phyloP scores from a whole-genome alignment of 2,113 vertebrate species.

The Gavia stellata region DNA sequence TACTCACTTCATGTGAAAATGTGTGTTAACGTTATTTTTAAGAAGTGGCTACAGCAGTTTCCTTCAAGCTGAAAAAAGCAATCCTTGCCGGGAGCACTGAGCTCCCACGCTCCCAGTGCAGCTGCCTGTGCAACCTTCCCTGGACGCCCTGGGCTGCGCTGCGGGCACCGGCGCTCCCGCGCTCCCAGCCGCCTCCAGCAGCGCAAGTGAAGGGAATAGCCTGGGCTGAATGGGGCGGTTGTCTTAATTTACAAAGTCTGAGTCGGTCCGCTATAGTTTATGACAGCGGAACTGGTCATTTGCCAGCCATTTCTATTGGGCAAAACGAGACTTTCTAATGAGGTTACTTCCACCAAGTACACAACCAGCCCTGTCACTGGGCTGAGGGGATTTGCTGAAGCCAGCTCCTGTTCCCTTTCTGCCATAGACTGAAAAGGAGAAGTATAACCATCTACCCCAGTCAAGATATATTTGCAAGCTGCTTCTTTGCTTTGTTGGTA shows the following conservation, averaged over 20 bases:
- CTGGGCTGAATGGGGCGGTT: neutral
- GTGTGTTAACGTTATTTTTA: neutral
- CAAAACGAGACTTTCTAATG: neutral
- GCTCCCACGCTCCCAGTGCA: neutral
- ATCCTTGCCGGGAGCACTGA: accelerated
- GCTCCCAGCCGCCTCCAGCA: neutral
- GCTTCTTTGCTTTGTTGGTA: neutral
- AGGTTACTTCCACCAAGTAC: neutral
- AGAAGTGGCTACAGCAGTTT: neutral
- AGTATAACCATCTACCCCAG: neutral
- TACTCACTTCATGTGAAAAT: neutral
- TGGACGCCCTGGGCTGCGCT: accelerated
- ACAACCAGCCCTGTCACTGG: neutral
- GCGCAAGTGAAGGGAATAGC: neutral
- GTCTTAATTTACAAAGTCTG: neutral
- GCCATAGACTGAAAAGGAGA: neutral
- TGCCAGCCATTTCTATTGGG: neutral
- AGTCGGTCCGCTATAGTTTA: accelerated
- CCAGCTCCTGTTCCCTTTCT: neutral
- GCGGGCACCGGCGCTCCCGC: neutral
- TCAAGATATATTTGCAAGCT: neutral
- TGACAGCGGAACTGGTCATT: neutral
- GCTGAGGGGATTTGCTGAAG: neutral
- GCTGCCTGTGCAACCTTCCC: neutral
- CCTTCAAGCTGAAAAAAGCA: neutral